Evolutionary conservation across 2,113 vertebrate genomes (phyloP).

Genomic region (Pampusana beccarii): DNA sequence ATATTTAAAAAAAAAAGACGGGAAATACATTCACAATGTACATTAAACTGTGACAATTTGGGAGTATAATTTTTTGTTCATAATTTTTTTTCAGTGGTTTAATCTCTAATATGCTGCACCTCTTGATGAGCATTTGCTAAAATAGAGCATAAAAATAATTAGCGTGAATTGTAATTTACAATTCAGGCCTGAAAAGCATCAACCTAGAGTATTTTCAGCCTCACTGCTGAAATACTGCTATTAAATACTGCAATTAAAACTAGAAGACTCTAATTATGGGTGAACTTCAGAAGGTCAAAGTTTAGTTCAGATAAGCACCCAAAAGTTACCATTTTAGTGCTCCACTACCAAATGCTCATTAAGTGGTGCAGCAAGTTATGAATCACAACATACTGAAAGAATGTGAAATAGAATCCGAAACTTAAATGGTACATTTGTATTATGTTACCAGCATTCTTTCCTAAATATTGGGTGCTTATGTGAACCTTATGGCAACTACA

Average conservation of each 20-base stretch:
- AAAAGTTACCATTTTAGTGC: slow-evolving; percentile 2
- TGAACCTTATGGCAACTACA: slow-evolving; percentile 30
- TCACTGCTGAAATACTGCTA: background rate
- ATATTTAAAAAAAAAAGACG: background rate
- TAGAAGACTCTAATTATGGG: background rate
- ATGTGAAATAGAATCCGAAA: background rate
- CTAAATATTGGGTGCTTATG: slow-evolving; percentile 52
- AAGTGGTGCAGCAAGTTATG: slow-evolving; percentile 17
- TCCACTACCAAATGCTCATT: slow-evolving; percentile 30
- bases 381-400: slow-evolving; percentile 27
- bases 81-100: background rate
- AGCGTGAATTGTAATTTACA: background rate
- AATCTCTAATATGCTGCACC: slow-evolving; percentile 53
- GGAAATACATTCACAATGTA: slow-evolving; percentile 13
- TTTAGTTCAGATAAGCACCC: slow-evolving; percentile 63
- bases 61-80: background rate
- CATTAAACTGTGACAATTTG: background rate
- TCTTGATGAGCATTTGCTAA: slow-evolving; percentile 63
- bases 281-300: slow-evolving; percentile 1
- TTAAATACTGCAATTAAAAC: background rate
- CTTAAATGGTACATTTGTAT: background rate
- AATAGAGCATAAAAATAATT: slow-evolving; percentile 11
- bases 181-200: background rate
- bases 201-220: background rate
- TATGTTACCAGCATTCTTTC: background rate